Evolutionary conservation across 2,797 vertebrate species (phyloP).

Genomic region (Leptodactylus fallax): DNA sequence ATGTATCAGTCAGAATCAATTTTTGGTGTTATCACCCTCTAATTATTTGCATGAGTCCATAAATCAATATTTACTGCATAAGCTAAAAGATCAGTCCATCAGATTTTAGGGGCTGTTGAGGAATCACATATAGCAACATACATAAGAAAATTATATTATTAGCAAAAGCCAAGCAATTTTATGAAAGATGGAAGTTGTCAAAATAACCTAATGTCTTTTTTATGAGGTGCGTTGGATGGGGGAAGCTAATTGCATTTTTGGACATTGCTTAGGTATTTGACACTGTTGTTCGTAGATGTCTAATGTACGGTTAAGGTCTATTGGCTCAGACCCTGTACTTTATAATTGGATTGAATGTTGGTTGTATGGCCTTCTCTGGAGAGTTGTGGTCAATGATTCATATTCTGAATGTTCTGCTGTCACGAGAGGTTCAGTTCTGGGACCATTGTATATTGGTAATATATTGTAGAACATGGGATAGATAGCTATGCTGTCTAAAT

Average conservation of each 20-base stretch:
- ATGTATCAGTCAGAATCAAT: no score
- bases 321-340: neutral
- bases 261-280: no score
- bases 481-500: neutral
- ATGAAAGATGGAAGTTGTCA: neutral
- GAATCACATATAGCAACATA: no score
- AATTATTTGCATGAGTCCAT: no score
- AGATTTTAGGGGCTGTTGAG: no score
- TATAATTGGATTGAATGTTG: neutral
- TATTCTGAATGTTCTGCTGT: neutral
- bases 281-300: neutral
- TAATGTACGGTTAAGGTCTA: neutral
- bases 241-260: no score
- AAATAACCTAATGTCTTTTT: neutral
- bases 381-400: constrained; percentile 1
- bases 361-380: neutral
- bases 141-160: no score
- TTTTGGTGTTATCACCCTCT: no score
- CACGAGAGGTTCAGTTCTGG: neutral
- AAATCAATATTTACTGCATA: no score
- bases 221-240: neutral
- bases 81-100: no score
- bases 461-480: neutral
- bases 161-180: no score
- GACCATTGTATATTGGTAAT: neutral